Base-by-base conservation (phyloP, 23 tunicate species). In the Botrylloides violaceus region DNA sequence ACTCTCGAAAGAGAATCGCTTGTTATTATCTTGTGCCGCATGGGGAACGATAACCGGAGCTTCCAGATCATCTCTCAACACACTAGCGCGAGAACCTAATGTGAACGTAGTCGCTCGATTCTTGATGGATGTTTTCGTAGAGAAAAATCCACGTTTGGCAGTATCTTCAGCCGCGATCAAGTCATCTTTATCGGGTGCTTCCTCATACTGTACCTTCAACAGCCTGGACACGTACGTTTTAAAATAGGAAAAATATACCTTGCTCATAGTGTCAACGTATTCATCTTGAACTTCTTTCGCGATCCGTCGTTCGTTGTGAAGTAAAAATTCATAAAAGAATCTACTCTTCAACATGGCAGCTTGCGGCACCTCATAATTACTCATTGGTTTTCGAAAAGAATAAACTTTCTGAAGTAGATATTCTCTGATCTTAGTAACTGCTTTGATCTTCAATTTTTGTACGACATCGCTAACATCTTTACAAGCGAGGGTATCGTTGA, bases 281-380 rank as follows among this genome's bases (percentile, higher is more conserved):
- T 92, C 98, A 43, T 84, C 92, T 23, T 76, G 68, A 26, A 92
- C 87, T 76, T 92, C 98, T 37, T 80, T 76, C 12, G 98, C 98
- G 38, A 84, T 79, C 3, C 71, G 86, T 12, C 98, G 83, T 68
- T 92, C 98, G 62, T 81, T 84, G 0, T 92, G 80, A 15, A 92
- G 70, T 19, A 92, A 75, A 76, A 92, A 92, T 59, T 92, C 98
- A 66, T 80, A 92, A 75, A 75, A 92, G 59, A 92, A 92, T 32
- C 97, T 73, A 23, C 61, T 62, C 6, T 84, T 84, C 6, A 92
- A 61, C 98, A 92, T 71, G 3, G 98, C 87, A 66, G 80, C 78
- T 79, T 92, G 98, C 19, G 85, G 83, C 35, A 92, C 83, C 33
- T 92, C 94, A 47, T 92, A 92, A 50, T 92, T 92, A 50, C 92